These are phyloP conservation scores for Mohoua ochrocephala DNA, from an alignment of 2,113 vertebrate genomes.

Conservation along the genomic window DNA sequence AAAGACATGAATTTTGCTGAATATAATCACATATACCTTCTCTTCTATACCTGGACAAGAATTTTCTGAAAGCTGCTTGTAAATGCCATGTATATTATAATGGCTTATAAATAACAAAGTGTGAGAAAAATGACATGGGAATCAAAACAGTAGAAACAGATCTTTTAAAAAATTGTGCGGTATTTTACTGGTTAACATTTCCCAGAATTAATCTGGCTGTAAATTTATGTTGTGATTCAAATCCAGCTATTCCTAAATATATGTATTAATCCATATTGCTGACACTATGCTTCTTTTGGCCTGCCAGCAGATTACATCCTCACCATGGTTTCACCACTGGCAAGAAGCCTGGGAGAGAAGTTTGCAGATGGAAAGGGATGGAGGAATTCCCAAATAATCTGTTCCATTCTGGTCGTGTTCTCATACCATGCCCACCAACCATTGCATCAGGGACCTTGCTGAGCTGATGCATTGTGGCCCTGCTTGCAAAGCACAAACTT, in stretches of 20 bases:
- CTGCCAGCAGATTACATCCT: constrained; percentile 14
- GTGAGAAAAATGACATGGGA: neutral
- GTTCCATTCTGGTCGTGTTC: constrained; percentile 31
- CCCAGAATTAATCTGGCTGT: neutral
- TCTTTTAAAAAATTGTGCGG: neutral
- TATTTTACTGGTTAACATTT: neutral
- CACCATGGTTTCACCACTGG: neutral
- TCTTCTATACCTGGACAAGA: neutral
- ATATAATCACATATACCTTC: neutral
- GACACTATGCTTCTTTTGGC: constrained; percentile 21
- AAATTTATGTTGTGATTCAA: neutral
- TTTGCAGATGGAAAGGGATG: constrained; percentile 47
- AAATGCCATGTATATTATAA: neutral
- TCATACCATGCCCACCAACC: neutral
- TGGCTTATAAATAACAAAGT: neutral
- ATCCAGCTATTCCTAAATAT: neutral
- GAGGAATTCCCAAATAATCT: constrained; percentile 59
- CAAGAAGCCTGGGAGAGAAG: constrained; percentile 39
- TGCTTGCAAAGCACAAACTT: constrained; percentile 16
- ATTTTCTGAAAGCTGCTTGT: neutral
- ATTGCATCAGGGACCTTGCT: neutral
- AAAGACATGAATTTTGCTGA: neutral
- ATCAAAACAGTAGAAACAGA: neutral
- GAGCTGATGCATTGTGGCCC: neutral
- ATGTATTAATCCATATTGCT: neutral